Percentiles rank a stretch among this genome's conserved stretches.
These are phyloP conservation scores for Melanerpes formicivorus DNA, from an alignment of 2,113 vertebrate genomes.

Conservation along the genomic window DNA sequence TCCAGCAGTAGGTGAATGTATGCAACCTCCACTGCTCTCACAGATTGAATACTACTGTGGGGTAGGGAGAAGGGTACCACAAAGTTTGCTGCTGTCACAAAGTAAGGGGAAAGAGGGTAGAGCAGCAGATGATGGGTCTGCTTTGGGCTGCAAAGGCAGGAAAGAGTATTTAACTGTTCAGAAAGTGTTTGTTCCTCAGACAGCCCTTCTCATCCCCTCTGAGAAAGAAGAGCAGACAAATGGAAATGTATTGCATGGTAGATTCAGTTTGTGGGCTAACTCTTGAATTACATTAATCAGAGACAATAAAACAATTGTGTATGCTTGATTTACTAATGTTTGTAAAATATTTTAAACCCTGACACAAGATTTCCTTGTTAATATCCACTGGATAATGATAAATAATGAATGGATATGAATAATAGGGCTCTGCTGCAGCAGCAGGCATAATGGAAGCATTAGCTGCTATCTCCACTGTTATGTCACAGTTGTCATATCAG, in stretches of 20 bases:
- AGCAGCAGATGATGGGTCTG: neutral
- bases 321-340: neutral
- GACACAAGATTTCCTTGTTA: neutral
- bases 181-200: neutral
- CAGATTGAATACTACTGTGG: neutral
- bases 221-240: neutral
- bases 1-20: neutral
- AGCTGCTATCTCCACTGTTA: neutral
- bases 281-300: neutral
- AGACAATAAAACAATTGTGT: neutral
- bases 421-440: neutral
- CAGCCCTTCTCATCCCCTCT: neutral
- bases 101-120: neutral
- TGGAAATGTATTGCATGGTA: neutral
- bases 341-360: neutral
- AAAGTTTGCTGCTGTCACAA: neutral
- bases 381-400: neutral
- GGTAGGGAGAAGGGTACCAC: neutral
- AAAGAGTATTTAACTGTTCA: neutral
- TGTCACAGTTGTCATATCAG: neutral
- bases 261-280: neutral
- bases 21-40: neutral
- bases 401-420: neutral
- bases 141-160: neutral
- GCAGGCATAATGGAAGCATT: neutral